Base-by-base conservation (phyloP, 1,140 invertebrate species). In the Trichonephila clavata region DNA sequence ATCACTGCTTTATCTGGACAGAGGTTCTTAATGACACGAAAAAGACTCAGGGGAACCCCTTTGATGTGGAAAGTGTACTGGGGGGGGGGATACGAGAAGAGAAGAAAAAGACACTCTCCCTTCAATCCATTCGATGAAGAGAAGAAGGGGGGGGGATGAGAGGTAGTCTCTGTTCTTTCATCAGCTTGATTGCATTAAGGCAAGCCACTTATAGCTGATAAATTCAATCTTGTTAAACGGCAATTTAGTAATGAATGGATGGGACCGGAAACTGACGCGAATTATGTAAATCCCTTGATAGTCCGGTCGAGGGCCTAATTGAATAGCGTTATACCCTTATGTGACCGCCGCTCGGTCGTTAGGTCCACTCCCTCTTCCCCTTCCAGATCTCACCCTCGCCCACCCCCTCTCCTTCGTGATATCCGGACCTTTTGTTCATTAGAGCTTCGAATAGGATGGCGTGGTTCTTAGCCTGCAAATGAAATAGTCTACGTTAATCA, bases 211-310 rank as follows among this genome's bases (percentile, higher is more conserved):
- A 94, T 94, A 80, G 89, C 86, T 92, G 90, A 89, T 94, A 94
- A 94, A 94, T 94, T 94, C 94, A 94, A 94, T 94, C 94, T 92
- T 92, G 94, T 94, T 94, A 94, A 94, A 92, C 94, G 94, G 94
- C 94, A 94, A 94, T 94, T 94, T 94, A 27, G 90, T 92, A 94
- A 94, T 94, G 94, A 94, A 94, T 94, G 68, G 94, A 89, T 89
- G 63, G 90, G 84, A 32, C 57, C 24, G 65, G 84, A 61, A 80
- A 63, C 68, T 50, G 90, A 88, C 94, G 84, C 61, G 94, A 92
- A 94, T 94, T 94, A 94, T 94, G 94, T 94, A 94, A 94, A 94
- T 94, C 92, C 92, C 92, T 61, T 59, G 90, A 65, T 92, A 92
- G 90, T 92, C 90, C 92, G 84, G 92, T 65, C 43, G 81, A 90